Percentiles rank a stretch among this genome's conserved stretches.
Evolutionary conservation across 2,888 invertebrate species (phyloP).

Genomic region (Orthonevra nobilis): DNA sequence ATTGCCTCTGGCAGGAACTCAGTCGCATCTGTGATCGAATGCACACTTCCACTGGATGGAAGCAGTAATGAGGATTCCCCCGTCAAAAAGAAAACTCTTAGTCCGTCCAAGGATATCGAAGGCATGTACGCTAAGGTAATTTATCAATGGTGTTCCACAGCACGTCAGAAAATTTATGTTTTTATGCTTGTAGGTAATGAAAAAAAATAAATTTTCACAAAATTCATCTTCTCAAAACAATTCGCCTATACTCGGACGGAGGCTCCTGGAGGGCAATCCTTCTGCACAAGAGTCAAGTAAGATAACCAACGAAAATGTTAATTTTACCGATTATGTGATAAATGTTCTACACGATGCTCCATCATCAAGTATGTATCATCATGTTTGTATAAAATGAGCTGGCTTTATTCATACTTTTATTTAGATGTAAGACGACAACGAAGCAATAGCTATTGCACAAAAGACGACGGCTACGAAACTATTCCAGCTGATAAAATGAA

Average conservation of each 20-base stretch:
- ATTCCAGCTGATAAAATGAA: conserved; percentile 77
- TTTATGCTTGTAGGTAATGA: conserved; percentile 77
- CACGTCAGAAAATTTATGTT: not conserved
- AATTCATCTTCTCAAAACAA: conserved; percentile 78
- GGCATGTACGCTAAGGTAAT: conserved; percentile 93
- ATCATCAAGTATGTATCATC: conserved; percentile 80
- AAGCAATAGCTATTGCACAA: conserved; percentile 79
- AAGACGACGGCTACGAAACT: conserved; percentile 85
- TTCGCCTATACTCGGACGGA: conserved; percentile 76
- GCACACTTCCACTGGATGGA: conserved; percentile 65
- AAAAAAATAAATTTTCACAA: conserved; percentile 79
- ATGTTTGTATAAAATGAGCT: conserved; percentile 74
- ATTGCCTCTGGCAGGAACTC: conserved; percentile 77
- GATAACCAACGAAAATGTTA: conserved; percentile 53
- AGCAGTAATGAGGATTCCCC: conserved; percentile 74
- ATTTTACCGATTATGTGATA: conserved; percentile 67
- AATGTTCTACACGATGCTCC: conserved; percentile 69
- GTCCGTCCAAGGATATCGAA: conserved; percentile 85
- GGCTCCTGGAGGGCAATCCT: conserved; percentile 72
- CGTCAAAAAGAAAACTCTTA: conserved; percentile 80
- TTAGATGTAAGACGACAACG: conserved; percentile 79
- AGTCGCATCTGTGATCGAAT: conserved; percentile 79
- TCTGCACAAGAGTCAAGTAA: conserved; percentile 61
- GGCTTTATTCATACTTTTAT: conserved; percentile 79
- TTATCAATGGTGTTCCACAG: not conserved